Conservation (phyloP, 2,888 invertebrate genomes). For the Dinocampus coccinellae region DNA sequence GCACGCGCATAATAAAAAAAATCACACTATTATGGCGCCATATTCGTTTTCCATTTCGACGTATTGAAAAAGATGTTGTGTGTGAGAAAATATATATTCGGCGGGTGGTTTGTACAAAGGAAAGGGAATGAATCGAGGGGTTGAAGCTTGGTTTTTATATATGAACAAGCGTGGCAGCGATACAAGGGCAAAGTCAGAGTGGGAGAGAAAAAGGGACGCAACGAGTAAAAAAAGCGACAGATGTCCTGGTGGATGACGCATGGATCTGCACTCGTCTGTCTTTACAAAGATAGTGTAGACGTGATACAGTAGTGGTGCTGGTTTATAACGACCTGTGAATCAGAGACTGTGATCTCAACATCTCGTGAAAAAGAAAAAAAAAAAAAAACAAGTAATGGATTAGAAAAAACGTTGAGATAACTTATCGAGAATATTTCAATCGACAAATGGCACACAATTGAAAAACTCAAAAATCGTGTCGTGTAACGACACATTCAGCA, state of each 20-base stretch:
- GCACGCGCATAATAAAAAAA: background rate
- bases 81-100: slow-evolving; percentile 1
- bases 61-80: background rate
- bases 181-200: slow-evolving; percentile 10
- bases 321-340: slow-evolving; percentile 20
- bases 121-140: slow-evolving; percentile 14
- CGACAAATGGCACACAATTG: background rate
- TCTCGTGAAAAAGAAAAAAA: too few species aligned
- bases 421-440: background rate
- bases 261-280: slow-evolving; percentile 22
- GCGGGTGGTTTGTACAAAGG: slow-evolving; percentile 15
- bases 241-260: slow-evolving; percentile 46
- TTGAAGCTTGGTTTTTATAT: slow-evolving; percentile 7
- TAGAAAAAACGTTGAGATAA: too few species aligned
- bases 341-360: too few species aligned
- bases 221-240: slow-evolving; percentile 40
- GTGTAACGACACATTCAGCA: background rate
- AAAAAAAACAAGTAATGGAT: too few species aligned
- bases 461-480: background rate
- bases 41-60: background rate
- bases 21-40: background rate
- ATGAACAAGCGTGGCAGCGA: background rate
- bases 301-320: slow-evolving; percentile 16
- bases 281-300: slow-evolving; percentile 26
- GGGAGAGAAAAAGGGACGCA: slow-evolving; percentile 26